These are phyloP conservation scores for Aphelinus certus DNA, from an alignment of 1,140 invertebrate genomes.

Conservation along the genomic window DNA sequence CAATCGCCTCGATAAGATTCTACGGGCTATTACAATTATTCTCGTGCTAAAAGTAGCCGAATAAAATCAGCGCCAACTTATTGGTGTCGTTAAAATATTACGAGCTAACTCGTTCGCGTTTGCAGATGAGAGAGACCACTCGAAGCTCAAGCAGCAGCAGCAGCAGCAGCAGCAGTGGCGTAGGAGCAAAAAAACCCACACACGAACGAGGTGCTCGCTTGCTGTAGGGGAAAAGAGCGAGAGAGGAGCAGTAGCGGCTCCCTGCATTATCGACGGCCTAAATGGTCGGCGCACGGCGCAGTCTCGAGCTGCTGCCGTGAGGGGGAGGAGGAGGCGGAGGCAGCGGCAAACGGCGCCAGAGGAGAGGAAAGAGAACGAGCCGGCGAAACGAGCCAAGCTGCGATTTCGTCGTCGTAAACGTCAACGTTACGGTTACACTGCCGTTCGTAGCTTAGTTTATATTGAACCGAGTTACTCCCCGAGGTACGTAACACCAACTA, in stretches of 20 bases:
- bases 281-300: slow-evolving; percentile 34
- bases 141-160: no score
- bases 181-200: no score
- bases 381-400: slow-evolving; percentile 62
- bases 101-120: no score
- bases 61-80: no score
- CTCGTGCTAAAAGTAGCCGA: no score
- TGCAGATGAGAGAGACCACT: no score
- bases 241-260: slow-evolving; percentile 9
- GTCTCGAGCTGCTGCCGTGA: slow-evolving; percentile 29
- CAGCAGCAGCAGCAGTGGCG: no score
- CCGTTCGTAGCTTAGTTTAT: slow-evolving; percentile 65
- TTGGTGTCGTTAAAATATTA: no score
- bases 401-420: slow-evolving; percentile 68
- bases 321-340: background rate
- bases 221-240: no score
- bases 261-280: slow-evolving; percentile 55
- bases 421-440: slow-evolving; percentile 67
- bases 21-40: no score
- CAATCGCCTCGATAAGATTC: no score
- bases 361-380: slow-evolving; percentile 38
- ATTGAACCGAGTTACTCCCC: slow-evolving; percentile 66
- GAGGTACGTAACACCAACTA: slow-evolving; percentile 66
- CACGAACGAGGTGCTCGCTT: no score
- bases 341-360: slow-evolving; percentile 37